phyloP scores from a whole-genome alignment of 2,888 invertebrate species.

The Leucophenga montana region DNA sequence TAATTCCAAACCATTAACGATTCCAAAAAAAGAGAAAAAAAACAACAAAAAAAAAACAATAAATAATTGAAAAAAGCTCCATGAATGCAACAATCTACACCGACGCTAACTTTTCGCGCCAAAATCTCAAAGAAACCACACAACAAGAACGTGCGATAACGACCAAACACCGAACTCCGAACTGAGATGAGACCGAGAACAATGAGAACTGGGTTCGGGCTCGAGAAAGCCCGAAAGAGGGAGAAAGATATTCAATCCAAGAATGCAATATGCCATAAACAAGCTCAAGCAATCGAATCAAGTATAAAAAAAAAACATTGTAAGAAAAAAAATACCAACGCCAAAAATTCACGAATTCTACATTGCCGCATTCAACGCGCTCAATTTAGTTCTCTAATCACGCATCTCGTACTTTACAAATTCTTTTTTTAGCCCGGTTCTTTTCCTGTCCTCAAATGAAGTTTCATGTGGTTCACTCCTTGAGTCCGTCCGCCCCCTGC shows the following conservation, averaged over 20 bases:
- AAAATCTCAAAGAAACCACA: conserved; percentile 50
- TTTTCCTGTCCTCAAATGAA: conserved; percentile 29
- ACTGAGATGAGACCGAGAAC: not conserved
- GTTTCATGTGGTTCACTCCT: conserved; percentile 3
- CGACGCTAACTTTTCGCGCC: conserved; percentile 64
- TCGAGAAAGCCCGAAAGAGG: conserved; percentile 47
- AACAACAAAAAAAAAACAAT: no score
- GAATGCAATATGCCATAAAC: no score
- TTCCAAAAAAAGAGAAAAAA: no score
- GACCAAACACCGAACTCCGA: no score
- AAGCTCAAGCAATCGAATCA: no score
- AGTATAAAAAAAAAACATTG: conserved; percentile 5
- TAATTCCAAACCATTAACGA: no score
- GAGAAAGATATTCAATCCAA: conserved; percentile 34
- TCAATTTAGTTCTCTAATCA: conserved; percentile 65
- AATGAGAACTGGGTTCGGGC: conserved; percentile 58
- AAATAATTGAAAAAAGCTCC: no score
- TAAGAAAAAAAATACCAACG: conserved; percentile 33
- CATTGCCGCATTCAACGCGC: conserved; percentile 41
- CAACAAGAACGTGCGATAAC: conserved; percentile 52
- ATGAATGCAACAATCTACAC: no score
- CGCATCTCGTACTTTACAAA: conserved; percentile 58
- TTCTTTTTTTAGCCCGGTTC: conserved; percentile 37
- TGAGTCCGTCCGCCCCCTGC: conserved; percentile 36
- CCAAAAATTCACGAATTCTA: conserved; percentile 31